Base-by-base conservation (phyloP, 2,888 invertebrate species). In the Venusia cambrica region DNA sequence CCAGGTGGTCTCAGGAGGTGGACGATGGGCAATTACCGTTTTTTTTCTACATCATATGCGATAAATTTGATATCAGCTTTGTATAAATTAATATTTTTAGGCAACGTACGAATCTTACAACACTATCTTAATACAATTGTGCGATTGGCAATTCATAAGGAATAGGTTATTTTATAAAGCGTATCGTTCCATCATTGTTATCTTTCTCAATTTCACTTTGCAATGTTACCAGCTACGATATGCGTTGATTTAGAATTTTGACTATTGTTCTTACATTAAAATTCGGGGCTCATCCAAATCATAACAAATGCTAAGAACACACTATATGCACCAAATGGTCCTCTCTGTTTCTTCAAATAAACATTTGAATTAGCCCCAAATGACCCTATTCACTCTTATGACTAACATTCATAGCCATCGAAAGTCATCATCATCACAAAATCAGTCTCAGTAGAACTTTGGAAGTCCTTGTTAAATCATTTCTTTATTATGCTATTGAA, bases 401-500 rank as follows among this genome's bases (percentile, higher is more conserved):
- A 47, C 54, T 65, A 62, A 56, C 57, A 46, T 56, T 48, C 54
- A 54, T 57, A 53, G 54, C 51, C 54, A 52, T 53, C 62, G 62
- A 56, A 62, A 58, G 50, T 57, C 73, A 70, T 65, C 76, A 77
- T 79, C 76, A 80, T 40, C 79, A 80, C 45, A 68, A 64, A 73
- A 71, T 85, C 84, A 85, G 84, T 85, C 84, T 85, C 84, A 75
- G 67, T 58, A 61, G 60, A 73, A 69, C 64, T 62, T 50, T 51
- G 52, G 57, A 71, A 67, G 48, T 64, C 55, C 40, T 61, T 54
- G 52, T 57, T 54, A 54, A 75, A 77, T 84, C 79, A 83, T 81
- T 84, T 80, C 45, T 79, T 76, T 65, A 74, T 62, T 72, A 77
- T 62, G 53, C 74, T 75, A 54, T 80, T 69, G 26, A 72, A 78